Percentiles rank a stretch among this genome's conserved stretches.
These are phyloP conservation scores for Notocelia uddmanniana DNA, from an alignment of 2,888 invertebrate species.

Conservation along the genomic window DNA sequence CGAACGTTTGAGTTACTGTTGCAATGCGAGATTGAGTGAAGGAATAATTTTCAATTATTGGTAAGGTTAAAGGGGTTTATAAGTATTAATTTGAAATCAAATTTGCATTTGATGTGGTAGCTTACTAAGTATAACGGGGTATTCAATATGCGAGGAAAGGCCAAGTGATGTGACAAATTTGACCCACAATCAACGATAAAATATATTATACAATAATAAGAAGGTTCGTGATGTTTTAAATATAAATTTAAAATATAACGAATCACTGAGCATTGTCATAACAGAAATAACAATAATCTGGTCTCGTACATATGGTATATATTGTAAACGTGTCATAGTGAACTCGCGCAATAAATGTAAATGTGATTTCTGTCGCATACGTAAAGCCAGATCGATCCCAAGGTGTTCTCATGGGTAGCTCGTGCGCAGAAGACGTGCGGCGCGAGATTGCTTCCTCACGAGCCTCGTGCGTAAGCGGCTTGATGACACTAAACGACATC, in stretches of 20 bases:
- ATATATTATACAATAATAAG: no score
- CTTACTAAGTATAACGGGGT: not conserved
- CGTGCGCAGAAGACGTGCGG: slow-evolving; percentile 45
- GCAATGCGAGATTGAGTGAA: slow-evolving; percentile 52
- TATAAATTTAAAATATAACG: not conserved
- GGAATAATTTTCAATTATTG: slow-evolving; percentile 57
- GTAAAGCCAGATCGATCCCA: not conserved
- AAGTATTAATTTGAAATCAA: not conserved
- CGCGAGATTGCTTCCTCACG: slow-evolving; percentile 46
- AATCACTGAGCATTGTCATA: not conserved
- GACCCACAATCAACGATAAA: no score
- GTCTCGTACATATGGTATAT: not conserved
- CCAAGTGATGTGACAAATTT: not conserved
- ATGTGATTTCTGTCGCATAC: not conserved
- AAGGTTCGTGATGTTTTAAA: not conserved
- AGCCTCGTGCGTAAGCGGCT: slow-evolving; percentile 17
- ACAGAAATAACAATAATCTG: not conserved
- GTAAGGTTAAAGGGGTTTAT: not conserved
- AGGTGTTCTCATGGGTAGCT: slow-evolving; percentile 25
- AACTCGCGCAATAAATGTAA: not conserved
- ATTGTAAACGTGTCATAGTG: not conserved
- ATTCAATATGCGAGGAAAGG: not conserved
- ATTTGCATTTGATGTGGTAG: not conserved
- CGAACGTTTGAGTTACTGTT: slow-evolving; percentile 47
- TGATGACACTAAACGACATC: slow-evolving; percentile 38